Conservation (phyloP, 2,797 vertebrate species). For the Alectoris magna region DNA sequence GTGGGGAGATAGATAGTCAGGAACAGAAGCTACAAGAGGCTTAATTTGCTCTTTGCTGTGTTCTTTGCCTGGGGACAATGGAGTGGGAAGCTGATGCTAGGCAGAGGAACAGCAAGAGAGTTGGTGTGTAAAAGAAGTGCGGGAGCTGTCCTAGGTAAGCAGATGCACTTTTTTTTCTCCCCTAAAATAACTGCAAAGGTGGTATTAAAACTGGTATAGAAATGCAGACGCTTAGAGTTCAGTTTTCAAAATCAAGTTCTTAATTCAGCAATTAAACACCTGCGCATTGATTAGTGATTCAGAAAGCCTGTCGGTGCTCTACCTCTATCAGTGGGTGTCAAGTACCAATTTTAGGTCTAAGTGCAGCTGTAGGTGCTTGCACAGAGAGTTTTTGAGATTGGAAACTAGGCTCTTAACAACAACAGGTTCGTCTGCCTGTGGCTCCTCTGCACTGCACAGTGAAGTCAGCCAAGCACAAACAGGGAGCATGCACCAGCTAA, state of each 20-base stretch:
- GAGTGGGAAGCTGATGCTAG: background rate
- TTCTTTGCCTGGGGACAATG: background rate
- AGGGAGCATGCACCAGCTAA: background rate
- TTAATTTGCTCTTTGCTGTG: background rate
- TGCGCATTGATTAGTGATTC: constrained; percentile 48
- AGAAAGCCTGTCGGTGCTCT: constrained; percentile 13
- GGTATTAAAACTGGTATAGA: background rate
- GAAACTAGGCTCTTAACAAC: background rate
- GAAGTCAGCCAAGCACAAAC: background rate
- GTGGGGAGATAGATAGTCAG: background rate
- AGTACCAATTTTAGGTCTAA: constrained; percentile 55
- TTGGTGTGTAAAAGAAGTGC: background rate
- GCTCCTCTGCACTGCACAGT: background rate
- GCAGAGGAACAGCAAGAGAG: background rate
- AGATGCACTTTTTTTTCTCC: background rate
- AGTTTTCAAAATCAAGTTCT: constrained; percentile 37
- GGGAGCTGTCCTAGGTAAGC: background rate
- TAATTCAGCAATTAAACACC: constrained; percentile 60
- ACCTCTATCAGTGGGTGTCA: constrained; percentile 41
- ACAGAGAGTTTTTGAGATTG: background rate
- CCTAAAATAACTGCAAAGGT: background rate
- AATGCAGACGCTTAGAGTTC: background rate
- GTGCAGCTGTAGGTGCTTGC: constrained; percentile 40
- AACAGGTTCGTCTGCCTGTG: constrained; percentile 17
- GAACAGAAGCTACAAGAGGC: background rate